These are phyloP conservation scores for Coracias cyanogaster DNA, from an alignment of 2,797 vertebrate genomes.

Conservation along the genomic window DNA sequence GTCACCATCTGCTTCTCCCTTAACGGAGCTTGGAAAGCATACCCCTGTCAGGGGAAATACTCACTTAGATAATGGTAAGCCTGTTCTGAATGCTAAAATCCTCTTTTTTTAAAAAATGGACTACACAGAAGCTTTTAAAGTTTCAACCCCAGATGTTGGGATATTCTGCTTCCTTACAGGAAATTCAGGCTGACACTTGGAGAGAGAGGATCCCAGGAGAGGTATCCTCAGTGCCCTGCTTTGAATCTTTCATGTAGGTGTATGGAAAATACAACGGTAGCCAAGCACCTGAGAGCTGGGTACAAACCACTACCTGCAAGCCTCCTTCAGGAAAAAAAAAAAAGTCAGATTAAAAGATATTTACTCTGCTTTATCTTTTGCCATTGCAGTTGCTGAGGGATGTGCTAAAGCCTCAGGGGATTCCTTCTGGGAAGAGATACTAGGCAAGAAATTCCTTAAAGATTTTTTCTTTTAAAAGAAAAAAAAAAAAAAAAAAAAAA, in stretches of 20 bases:
- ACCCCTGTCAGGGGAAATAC: not conserved
- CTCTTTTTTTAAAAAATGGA: not conserved
- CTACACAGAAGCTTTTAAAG: not conserved
- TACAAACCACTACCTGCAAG: not conserved
- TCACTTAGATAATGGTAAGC: not conserved
- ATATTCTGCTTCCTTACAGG: not conserved
- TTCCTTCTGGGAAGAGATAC: not conserved
- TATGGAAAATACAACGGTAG: fast-evolving
- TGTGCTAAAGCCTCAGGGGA: not conserved
- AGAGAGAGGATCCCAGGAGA: not conserved
- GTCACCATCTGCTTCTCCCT: not conserved
- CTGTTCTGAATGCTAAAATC: not conserved
- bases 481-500: not conserved
- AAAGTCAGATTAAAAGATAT: not conserved
- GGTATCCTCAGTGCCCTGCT: not conserved
- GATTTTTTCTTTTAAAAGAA: too few species aligned
- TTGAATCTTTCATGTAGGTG: fast-evolving
- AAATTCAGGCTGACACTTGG: constrained; percentile 9
- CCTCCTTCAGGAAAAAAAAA: not conserved
- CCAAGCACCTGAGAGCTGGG: not conserved
- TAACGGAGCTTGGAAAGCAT: not conserved
- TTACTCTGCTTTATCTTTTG: not conserved
- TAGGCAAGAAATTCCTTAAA: not conserved
- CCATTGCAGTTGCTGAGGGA: not conserved
- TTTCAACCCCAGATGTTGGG: not conserved